phyloP scores from a whole-genome alignment of 2,113 vertebrate genomes.

The Callipepla squamata region DNA sequence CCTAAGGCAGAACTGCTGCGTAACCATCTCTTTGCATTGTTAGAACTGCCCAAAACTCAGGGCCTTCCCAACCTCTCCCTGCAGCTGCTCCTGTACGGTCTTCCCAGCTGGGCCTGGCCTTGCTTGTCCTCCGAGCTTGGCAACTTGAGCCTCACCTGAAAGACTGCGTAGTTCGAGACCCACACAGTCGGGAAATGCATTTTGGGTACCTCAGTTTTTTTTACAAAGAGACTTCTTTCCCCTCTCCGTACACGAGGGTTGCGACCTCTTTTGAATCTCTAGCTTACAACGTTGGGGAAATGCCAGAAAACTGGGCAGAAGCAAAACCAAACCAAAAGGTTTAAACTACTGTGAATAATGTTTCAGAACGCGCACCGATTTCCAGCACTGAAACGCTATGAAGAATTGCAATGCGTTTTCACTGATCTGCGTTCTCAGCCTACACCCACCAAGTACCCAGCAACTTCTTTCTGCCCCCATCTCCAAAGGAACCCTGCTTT shows the following conservation, averaged over 20 bases:
- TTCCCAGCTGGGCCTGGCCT: not conserved
- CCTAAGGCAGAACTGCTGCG: slow-evolving; percentile 33
- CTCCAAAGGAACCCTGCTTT: not conserved
- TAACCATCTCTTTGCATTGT: not conserved
- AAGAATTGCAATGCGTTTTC: not conserved
- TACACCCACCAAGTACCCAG: not conserved
- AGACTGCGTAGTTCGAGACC: not conserved
- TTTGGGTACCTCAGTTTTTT: not conserved
- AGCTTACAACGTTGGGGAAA: not conserved
- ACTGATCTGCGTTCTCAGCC: not conserved
- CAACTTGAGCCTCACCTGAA: not conserved
- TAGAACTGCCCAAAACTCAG: not conserved
- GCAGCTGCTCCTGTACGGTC: fast-evolving
- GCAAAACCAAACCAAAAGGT: not conserved
- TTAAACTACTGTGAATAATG: not conserved
- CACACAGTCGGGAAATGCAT: not conserved
- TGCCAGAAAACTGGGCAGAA: not conserved
- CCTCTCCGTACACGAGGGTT: not conserved
- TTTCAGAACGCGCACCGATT: fast-evolving
- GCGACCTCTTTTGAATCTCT: not conserved
- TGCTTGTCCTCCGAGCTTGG: fast-evolving
- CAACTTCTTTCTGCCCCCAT: not conserved
- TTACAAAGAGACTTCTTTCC: not conserved
- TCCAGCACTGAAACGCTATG: not conserved
- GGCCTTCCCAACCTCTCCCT: not conserved